Evolutionary conservation across 2,113 vertebrate species (phyloP).

Genomic region (Heteronetta atricapilla): DNA sequence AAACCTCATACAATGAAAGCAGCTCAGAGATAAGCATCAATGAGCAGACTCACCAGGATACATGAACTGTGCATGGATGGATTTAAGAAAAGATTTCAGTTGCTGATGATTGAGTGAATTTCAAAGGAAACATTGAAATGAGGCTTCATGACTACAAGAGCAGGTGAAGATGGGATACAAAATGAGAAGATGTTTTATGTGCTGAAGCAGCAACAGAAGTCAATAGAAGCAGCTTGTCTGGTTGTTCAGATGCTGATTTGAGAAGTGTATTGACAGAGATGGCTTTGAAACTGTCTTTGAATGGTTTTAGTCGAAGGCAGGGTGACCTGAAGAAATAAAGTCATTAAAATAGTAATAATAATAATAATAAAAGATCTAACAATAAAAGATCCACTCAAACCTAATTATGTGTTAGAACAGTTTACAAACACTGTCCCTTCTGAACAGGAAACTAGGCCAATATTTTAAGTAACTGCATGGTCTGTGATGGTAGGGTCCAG

Average conservation of each 20-base stretch:
- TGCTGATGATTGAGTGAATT: conserved; percentile 46
- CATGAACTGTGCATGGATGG: conserved; percentile 26
- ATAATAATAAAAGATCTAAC: neutral
- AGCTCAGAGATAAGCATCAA: neutral
- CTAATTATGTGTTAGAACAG: neutral
- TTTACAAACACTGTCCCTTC: neutral
- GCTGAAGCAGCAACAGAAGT: conserved; percentile 60
- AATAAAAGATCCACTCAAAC: neutral
- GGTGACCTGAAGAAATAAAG: neutral
- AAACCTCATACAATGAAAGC: conserved; percentile 45
- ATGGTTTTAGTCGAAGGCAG: conserved; percentile 7
- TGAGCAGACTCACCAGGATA: conserved; percentile 40
- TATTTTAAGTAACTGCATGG: neutral
- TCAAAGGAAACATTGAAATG: conserved; percentile 62
- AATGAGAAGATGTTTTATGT: conserved; percentile 55
- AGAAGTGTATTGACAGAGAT: conserved; percentile 56
- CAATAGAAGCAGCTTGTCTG: conserved; percentile 57
- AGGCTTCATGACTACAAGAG: neutral
- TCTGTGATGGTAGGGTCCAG: neutral
- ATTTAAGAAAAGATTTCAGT: conserved; percentile 56
- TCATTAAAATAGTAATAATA: neutral
- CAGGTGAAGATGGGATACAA: conserved; percentile 28
- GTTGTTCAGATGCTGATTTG: conserved; percentile 44
- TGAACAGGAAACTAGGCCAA: neutral
- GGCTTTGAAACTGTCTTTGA: conserved; percentile 59